Evolutionary conservation across 2,113 vertebrate species (phyloP).

Genomic region (Apus apus): DNA sequence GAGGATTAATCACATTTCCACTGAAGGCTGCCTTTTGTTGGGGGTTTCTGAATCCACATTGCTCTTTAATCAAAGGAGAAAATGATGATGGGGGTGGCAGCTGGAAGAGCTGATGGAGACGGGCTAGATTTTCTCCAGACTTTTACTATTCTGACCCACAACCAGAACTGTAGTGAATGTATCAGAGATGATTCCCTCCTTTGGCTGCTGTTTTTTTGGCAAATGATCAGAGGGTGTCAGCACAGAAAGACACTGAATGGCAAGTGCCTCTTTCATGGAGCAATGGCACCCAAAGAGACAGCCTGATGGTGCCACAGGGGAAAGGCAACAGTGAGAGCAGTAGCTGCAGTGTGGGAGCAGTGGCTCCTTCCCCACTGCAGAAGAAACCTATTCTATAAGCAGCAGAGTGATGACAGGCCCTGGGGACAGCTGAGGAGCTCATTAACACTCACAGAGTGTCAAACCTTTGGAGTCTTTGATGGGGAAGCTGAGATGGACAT

Average conservation of each 20-base stretch:
- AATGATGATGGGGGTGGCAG: not conserved
- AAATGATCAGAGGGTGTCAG: not conserved
- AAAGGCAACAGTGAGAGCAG: not conserved
- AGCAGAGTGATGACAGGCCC: not conserved
- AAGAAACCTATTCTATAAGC: not conserved
- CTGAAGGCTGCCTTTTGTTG: not conserved
- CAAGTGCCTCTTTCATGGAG: not conserved
- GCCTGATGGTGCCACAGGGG: not conserved
- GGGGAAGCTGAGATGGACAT: not conserved
- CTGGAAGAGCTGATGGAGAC: conserved; percentile 33
- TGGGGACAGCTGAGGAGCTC: not conserved
- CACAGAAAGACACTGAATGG: not conserved
- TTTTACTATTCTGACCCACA: conserved; percentile 15
- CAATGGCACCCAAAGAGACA: not conserved
- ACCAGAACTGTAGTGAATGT: not conserved
- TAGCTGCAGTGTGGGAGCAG: not conserved
- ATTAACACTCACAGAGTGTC: not conserved
- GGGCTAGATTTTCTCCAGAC: conserved; percentile 28
- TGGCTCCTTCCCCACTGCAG: not conserved
- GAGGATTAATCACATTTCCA: conserved; percentile 44
- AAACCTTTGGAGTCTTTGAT: not conserved
- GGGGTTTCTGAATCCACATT: not conserved
- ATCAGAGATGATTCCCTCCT: not conserved
- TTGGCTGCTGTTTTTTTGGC: not conserved
- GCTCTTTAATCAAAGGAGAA: conserved; percentile 15